A percentile compares a stretch with the other conserved stretches of the same genome.
These are phyloP conservation scores for Himalopsyche kuldschensis DNA, from an alignment of 2,888 invertebrate genomes.

Conservation along the genomic window DNA sequence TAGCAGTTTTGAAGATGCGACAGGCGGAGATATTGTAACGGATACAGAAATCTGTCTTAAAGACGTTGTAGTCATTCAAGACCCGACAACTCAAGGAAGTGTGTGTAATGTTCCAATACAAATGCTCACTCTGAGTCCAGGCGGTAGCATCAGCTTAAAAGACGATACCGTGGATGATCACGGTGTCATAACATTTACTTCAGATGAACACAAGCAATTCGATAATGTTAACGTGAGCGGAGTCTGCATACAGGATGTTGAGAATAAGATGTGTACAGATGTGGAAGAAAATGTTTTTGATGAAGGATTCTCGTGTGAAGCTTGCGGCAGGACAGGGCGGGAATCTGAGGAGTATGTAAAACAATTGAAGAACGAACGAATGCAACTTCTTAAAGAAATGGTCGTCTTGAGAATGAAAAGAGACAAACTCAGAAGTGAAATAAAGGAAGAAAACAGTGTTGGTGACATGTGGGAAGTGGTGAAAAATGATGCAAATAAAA, in stretches of 20 bases:
- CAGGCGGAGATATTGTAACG: not conserved
- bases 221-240: slow-evolving; percentile 36
- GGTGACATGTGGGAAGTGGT: not conserved
- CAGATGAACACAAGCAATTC: slow-evolving; percentile 35
- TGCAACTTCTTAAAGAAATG: slow-evolving; percentile 46
- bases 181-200: slow-evolving; percentile 9
- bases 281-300: not conserved
- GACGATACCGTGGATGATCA: slow-evolving; percentile 15
- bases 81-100: slow-evolving; percentile 4
- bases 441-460: not conserved
- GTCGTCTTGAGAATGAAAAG: slow-evolving; percentile 47
- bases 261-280: not conserved
- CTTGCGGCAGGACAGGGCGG: slow-evolving; percentile 13
- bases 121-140: slow-evolving; percentile 43
- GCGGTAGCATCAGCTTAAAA: slow-evolving; percentile 20
- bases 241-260: slow-evolving; percentile 1
- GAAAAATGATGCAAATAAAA: slow-evolving; percentile 9
- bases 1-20: not conserved
- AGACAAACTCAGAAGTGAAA: slow-evolving; percentile 37
- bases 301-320: not conserved
- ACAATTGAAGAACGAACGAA: slow-evolving; percentile 46
- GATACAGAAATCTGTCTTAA: slow-evolving; percentile 16
- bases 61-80: slow-evolving; percentile 20
- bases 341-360: slow-evolving; percentile 45
- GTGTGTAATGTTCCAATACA: slow-evolving; percentile 41